Evolutionary conservation across 2,113 vertebrate genomes (phyloP).

Genomic region (Tylochromis polylepis): DNA sequence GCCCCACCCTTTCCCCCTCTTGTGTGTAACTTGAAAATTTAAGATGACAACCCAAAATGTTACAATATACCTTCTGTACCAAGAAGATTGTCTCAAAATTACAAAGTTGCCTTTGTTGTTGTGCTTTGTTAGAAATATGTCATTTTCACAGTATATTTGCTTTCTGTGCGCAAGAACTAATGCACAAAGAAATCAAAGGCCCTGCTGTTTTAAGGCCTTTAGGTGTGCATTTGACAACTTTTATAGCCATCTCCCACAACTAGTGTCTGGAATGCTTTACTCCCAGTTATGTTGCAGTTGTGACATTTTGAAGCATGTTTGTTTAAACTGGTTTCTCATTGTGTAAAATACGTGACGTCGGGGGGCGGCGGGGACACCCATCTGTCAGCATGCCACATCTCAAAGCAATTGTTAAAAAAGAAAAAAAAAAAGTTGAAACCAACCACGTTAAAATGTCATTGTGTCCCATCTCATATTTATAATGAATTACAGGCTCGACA

Average conservation of each 20-base stretch:
- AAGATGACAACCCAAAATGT: accelerated
- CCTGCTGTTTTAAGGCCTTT: background rate
- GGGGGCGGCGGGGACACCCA: background rate
- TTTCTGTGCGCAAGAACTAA: background rate
- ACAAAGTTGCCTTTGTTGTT: background rate
- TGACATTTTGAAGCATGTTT: background rate
- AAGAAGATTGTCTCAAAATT: background rate
- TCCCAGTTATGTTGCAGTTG: background rate
- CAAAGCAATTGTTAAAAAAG: background rate
- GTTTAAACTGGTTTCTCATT: background rate
- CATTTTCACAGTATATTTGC: background rate
- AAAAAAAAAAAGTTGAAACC: background rate
- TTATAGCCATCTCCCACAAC: too few species aligned
- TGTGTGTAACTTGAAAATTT: background rate
- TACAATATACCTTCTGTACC: background rate
- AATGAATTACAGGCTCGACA: slow-evolving; percentile 16
- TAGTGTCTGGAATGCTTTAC: background rate
- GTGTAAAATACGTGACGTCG: background rate
- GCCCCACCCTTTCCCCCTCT: background rate
- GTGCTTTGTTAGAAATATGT: background rate
- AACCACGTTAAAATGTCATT: slow-evolving; percentile 18
- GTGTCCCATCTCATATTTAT: slow-evolving; percentile 6
- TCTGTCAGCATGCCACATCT: background rate
- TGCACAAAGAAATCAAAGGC: too few species aligned
- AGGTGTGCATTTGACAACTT: background rate